These are phyloP conservation scores for Danaus chrysippus DNA, from an alignment of 2,888 invertebrate genomes.

Conservation along the genomic window DNA sequence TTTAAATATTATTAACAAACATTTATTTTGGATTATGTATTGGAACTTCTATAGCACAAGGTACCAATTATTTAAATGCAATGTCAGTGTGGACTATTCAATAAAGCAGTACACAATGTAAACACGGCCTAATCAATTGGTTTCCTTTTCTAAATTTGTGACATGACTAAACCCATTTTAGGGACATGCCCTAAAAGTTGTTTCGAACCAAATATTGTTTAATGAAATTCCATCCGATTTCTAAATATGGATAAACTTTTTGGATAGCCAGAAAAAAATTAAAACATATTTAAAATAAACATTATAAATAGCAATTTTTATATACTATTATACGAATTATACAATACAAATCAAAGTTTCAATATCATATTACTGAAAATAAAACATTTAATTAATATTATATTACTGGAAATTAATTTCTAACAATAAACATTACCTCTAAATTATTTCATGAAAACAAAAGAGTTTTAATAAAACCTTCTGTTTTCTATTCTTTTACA, in stretches of 20 bases:
- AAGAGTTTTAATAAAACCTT: neutral
- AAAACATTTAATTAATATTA: too few species aligned
- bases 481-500: neutral
- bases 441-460: neutral
- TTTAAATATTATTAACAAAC: too few species aligned
- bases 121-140: slow-evolving; percentile 34
- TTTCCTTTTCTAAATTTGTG: slow-evolving; percentile 36
- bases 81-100: too few species aligned
- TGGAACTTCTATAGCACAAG: too few species aligned
- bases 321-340: neutral
- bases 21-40: too few species aligned
- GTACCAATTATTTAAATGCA: too few species aligned
- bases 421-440: neutral
- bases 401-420: too few species aligned
- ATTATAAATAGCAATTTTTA: neutral
- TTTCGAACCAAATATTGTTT: slow-evolving; percentile 39
- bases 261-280: neutral
- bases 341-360: too few species aligned
- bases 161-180: slow-evolving; percentile 45
- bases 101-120: too few species aligned
- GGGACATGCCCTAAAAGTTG: slow-evolving; percentile 45
- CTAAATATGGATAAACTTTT: slow-evolving; percentile 15
- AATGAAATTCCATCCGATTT: slow-evolving; percentile 42
- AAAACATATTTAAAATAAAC: neutral
- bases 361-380: too few species aligned